Evolutionary conservation across 2,888 invertebrate genomes (phyloP).

Genomic region (Acronicta leporina): DNA sequence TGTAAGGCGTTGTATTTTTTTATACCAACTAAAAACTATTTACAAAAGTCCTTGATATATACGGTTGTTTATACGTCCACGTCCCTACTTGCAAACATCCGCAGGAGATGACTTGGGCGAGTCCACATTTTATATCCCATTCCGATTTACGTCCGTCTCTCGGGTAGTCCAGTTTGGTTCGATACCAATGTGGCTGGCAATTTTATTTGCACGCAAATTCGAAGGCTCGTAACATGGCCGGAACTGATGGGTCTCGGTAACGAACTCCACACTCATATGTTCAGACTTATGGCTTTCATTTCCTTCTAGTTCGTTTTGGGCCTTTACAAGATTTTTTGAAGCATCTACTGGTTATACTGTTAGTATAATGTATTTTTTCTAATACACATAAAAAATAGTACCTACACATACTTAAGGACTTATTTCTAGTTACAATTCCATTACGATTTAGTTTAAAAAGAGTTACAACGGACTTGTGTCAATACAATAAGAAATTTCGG

Average conservation of each 20-base stretch:
- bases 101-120: conserved; percentile 78
- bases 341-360: conserved; percentile 5
- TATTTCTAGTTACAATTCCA: too few relatives aligned
- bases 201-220: conserved; percentile 85
- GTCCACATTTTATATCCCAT: conserved; percentile 76
- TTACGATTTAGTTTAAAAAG: too few relatives aligned
- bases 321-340: conserved; percentile 38
- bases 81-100: conserved; percentile 70
- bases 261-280: conserved; percentile 69
- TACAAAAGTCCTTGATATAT: conserved; percentile 50
- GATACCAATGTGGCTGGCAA: conserved; percentile 68
- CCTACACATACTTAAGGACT: too few relatives aligned
- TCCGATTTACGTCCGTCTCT: conserved; percentile 69
- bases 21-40: conserved; percentile 54
- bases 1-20: conserved; percentile 14
- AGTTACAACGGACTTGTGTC: background rate
- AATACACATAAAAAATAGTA: too few relatives aligned
- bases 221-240: conserved; percentile 76
- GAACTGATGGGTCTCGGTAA: conserved; percentile 73
- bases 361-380: background rate
- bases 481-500: conserved; percentile 29
- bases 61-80: conserved; percentile 60
- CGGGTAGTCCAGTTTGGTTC: conserved; percentile 67
- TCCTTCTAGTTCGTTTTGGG: conserved; percentile 64
- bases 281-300: conserved; percentile 80